Evolutionary conservation across 1,140 invertebrate species (phyloP).

Genomic region (Bombus haemorrhoidalis): DNA sequence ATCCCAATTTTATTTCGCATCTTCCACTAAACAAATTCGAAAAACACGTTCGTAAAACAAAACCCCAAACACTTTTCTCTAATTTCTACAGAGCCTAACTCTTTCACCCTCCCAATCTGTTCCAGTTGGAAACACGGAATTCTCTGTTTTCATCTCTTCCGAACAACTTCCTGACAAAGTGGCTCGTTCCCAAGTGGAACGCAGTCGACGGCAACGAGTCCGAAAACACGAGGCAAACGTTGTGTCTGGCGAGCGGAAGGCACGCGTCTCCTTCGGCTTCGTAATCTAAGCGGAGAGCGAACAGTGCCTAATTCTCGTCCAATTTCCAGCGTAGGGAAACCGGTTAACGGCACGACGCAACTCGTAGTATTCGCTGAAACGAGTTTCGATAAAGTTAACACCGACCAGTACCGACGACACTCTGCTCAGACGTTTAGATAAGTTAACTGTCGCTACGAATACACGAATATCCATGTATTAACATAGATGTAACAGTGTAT

Average conservation of each 20-base stretch:
- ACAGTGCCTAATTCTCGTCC: constrained; percentile 73
- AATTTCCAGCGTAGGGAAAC: constrained; percentile 67
- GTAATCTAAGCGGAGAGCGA: constrained; percentile 74
- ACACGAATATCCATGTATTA: background rate
- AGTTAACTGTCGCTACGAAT: constrained; percentile 61
- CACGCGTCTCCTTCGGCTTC: constrained; percentile 6
- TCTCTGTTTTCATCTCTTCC: background rate
- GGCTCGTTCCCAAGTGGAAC: background rate
- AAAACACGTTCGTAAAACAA: background rate
- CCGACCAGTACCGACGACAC: constrained; percentile 32
- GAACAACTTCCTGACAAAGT: background rate
- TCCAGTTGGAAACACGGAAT: background rate
- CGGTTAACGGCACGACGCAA: constrained; percentile 39
- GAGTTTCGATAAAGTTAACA: constrained; percentile 77
- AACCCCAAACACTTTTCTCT: background rate
- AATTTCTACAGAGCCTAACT: background rate
- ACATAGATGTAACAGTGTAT: background rate
- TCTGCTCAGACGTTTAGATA: constrained; percentile 70
- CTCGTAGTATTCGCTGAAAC: constrained; percentile 71
- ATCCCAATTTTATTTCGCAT: background rate
- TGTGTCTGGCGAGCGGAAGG: background rate
- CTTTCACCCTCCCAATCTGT: background rate
- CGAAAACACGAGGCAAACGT: constrained; percentile 9
- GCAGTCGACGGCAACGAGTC: constrained; percentile 9
- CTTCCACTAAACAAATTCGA: background rate